A percentile compares a stretch with the other conserved stretches of the same genome.
Conservation (phyloP, 2,113 vertebrate genomes). For the Peromyscus californicus region DNA sequence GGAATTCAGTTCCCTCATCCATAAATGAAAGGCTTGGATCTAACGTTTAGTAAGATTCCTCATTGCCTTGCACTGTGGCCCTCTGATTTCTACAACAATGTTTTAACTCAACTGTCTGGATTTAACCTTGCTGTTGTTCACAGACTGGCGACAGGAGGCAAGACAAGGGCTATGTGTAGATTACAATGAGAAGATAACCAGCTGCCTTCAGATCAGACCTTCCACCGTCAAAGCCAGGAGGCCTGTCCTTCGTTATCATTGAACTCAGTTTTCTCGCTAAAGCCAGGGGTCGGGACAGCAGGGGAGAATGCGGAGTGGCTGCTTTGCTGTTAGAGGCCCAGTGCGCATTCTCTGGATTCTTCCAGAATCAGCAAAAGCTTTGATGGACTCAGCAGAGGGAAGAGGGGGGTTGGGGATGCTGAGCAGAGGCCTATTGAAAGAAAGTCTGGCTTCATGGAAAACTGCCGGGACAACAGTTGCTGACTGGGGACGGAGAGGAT, state of each 20-base stretch:
- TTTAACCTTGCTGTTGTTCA: conserved; percentile 16
- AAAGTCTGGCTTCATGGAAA: conserved; percentile 72
- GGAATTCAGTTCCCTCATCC: conserved; percentile 17
- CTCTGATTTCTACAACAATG: conserved; percentile 12
- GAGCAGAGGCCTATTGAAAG: conserved; percentile 54
- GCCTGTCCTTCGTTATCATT: conserved; percentile 44
- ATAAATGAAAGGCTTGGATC: neutral
- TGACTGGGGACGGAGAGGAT: conserved; percentile 15
- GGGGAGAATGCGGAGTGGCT: conserved; percentile 69
- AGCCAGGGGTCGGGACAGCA: conserved; percentile 20
- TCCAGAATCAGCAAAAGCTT: conserved; percentile 80
- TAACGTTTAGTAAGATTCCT: neutral
- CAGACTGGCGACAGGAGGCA: conserved; percentile 44
- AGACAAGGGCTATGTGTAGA: conserved; percentile 60
- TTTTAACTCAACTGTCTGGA: neutral
- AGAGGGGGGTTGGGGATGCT: conserved; percentile 8
- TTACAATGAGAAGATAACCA: conserved; percentile 66
- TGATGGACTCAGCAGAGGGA: conserved; percentile 67
- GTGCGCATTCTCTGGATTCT: conserved; percentile 66
- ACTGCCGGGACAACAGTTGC: conserved; percentile 68
- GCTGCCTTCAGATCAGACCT: conserved; percentile 61
- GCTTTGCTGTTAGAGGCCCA: conserved; percentile 68
- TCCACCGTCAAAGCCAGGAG: conserved; percentile 52
- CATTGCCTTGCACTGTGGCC: neutral
- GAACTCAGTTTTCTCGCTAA: conserved; percentile 50